Base-by-base conservation (phyloP, 2,888 invertebrate species). In the Pocota personata region DNA sequence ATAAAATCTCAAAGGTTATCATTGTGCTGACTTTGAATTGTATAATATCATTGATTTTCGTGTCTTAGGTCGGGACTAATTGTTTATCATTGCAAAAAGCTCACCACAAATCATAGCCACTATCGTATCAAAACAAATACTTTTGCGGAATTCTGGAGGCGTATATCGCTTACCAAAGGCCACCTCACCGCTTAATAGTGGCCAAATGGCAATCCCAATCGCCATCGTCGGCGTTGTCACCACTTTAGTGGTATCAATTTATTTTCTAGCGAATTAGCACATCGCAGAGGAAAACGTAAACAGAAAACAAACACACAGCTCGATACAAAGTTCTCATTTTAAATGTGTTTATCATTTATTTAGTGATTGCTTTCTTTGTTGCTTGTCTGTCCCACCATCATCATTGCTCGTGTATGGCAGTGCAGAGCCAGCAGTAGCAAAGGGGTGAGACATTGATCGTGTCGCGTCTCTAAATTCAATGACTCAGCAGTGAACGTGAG, bases 61-160 rank as follows among this genome's bases (percentile, higher is more conserved):
- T 75, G 35, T 14, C 46, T 55, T 35, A 64, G 75, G 75, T 75
- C 75, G 32, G 75, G 64, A 55, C 16, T 64, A 14, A 55, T 73
- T 52, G 60, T 14, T 43, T 19, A 35, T 48, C 30, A n/a, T 37
- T n/a, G 24, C 5, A 8, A 10, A 30, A 1, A 19, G 10, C 21
- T 3, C 19, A 16, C 14, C 7, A 3, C 14, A 55, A 27, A 27
- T 55, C 30, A 7, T 14, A 27, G n/a, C 37, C 8, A 32, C 6
- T 3, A 7, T 30, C 30, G 30, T 30, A 35, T 27, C 52, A 30
- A 30, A 8, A 14, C 1, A 12, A 30, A 30, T n/a, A 3, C 3
- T 6, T 14, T 52, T 14, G n/a, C 24, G 5, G 2, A 8, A 43
- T 16, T 40, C 27, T 1, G 16, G 21, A n/a, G 32, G 24, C 24